Conservation (phyloP, 2,888 invertebrate genomes). For the Parnassius smintheus region DNA sequence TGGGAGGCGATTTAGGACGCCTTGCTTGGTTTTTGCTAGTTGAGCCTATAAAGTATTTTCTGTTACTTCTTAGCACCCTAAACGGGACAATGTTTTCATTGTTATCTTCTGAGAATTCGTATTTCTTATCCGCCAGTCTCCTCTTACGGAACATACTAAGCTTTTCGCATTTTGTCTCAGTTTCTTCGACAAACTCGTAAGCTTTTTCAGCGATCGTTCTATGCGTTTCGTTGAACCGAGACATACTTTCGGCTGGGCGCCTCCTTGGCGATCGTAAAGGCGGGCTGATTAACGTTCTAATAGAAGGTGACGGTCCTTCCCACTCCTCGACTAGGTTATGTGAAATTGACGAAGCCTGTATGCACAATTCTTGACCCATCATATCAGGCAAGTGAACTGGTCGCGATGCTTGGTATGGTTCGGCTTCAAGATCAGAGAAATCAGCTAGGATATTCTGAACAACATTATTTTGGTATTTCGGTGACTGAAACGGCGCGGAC, state of each 20-base stretch:
- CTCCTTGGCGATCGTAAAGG: constrained; percentile 71
- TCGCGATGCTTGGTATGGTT: constrained; percentile 66
- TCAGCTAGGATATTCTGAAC: constrained; percentile 83
- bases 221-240: constrained; percentile 75
- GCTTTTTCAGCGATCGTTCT: constrained; percentile 85
- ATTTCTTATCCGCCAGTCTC: constrained; percentile 93
- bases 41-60: constrained; percentile 73
- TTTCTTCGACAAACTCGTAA: constrained; percentile 92
- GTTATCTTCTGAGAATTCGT: constrained; percentile 92
- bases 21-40: constrained; percentile 52
- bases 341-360: constrained; percentile 70
- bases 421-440: constrained; percentile 83
- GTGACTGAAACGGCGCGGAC: constrained; percentile 73
- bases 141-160: constrained; percentile 92
- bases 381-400: constrained; percentile 71
- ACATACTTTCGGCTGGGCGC: constrained; percentile 76
- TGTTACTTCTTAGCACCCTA: constrained; percentile 81
- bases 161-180: constrained; percentile 90
- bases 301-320: constrained; percentile 75
- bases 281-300: constrained; percentile 72
- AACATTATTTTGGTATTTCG: constrained; percentile 77
- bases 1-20: constrained; percentile 66
- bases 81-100: constrained; percentile 85
- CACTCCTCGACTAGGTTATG: constrained; percentile 76
- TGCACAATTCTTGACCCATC: constrained; percentile 73